A percentile compares a stretch with the other conserved stretches of the same genome.
Evolutionary conservation across 1,140 invertebrate species (phyloP).

Genomic region (Bilobella aurantiaca): DNA sequence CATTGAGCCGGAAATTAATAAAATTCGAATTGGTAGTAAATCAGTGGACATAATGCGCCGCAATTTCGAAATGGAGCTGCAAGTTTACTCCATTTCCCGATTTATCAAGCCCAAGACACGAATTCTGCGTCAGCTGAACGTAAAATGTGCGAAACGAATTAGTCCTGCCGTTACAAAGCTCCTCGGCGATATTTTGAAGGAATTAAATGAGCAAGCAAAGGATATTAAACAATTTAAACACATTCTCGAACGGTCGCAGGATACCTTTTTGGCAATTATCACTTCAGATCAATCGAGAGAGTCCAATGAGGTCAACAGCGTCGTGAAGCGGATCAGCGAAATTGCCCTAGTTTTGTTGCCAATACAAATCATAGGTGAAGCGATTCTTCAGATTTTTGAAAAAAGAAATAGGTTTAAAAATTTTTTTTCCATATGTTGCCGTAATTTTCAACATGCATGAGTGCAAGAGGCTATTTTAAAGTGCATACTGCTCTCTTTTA

Average conservation of each 20-base stretch:
- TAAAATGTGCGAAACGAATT: slow-evolving; percentile 9
- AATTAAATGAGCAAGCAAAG: slow-evolving; percentile 4
- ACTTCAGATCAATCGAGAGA: slow-evolving; percentile 4
- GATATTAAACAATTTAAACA: slow-evolving; percentile 4
- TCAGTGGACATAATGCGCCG: background rate
- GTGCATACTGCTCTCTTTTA: too few relatives aligned
- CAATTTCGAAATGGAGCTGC: slow-evolving; percentile 13
- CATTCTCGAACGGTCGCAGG: slow-evolving; percentile 13
- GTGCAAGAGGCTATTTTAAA: too few relatives aligned
- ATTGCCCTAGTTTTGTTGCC: slow-evolving; percentile 13
- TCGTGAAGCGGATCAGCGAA: slow-evolving; percentile 11
- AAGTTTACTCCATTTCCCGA: slow-evolving; percentile 11
- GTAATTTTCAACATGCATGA: too few relatives aligned
- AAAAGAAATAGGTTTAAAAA: too few relatives aligned
- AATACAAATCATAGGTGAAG: slow-evolving; percentile 10
- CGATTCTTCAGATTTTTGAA: too few relatives aligned
- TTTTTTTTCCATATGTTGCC: background rate
- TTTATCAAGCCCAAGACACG: slow-evolving; percentile 13
- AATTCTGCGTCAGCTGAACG: background rate
- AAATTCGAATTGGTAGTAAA: background rate
- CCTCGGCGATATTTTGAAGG: background rate
- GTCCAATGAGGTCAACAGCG: background rate
- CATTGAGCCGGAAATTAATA: slow-evolving; percentile 9
- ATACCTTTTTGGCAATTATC: slow-evolving; percentile 10
- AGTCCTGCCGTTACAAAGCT: background rate